phyloP scores from a whole-genome alignment of 1,140 invertebrate species.

The Penaeus chinensis region DNA sequence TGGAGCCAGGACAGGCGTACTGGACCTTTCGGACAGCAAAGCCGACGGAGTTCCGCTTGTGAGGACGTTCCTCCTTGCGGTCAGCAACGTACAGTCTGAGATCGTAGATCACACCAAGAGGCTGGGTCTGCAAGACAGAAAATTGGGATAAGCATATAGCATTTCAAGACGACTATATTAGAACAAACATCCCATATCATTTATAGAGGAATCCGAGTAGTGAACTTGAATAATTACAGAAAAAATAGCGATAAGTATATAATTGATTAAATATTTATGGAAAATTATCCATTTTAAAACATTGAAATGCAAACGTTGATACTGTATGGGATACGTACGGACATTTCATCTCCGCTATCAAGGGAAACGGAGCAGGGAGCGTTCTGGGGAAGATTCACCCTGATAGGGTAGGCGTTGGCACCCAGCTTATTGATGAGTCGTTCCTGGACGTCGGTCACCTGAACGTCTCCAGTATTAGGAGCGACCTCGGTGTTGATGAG shows the following conservation, averaged over 20 bases:
- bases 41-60: constrained; percentile 84
- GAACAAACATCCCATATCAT: no score
- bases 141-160: no score
- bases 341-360: constrained; percentile 79
- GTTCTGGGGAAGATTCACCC: constrained; percentile 59
- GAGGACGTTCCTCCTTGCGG: constrained; percentile 84
- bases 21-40: constrained; percentile 72
- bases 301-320: constrained; percentile 5
- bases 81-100: constrained; percentile 86
- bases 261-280: not conserved
- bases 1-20: constrained; percentile 77
- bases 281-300: not conserved
- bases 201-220: no score
- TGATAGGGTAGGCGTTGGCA: constrained; percentile 64
- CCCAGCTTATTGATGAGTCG: constrained; percentile 66
- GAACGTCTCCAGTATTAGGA: constrained; percentile 74
- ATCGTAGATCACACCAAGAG: constrained; percentile 90
- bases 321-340: constrained; percentile 65
- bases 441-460: constrained; percentile 73
- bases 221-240: no score
- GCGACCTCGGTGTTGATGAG: constrained; percentile 82
- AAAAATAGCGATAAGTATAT: no score
- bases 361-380: constrained; percentile 87
- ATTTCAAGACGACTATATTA: no score
- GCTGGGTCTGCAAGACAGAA: constrained; percentile 77